These are phyloP conservation scores for Gouania willdenowi DNA, from an alignment of 2,797 vertebrate species.

Conservation along the genomic window DNA sequence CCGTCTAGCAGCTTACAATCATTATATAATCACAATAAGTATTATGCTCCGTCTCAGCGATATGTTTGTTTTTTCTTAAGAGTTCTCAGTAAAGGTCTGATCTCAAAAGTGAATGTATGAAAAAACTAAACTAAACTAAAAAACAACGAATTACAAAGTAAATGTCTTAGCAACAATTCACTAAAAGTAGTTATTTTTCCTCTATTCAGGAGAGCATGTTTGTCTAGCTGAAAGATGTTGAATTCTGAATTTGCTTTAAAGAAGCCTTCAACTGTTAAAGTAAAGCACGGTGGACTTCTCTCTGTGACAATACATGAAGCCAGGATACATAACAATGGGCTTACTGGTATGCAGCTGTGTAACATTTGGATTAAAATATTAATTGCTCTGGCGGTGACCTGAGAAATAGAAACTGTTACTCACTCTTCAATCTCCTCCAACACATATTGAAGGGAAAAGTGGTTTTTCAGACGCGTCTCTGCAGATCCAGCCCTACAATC, in stretches of 20 bases:
- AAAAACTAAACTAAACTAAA: too few species aligned
- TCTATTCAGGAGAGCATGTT: too few species aligned
- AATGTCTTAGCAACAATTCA: too few species aligned
- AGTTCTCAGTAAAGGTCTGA: too few species aligned
- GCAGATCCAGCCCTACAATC: slow-evolving; percentile 58
- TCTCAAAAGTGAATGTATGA: too few species aligned
- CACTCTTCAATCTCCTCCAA: not conserved
- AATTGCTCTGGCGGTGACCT: not conserved
- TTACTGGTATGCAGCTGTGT: slow-evolving; percentile 4
- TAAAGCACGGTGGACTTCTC: not conserved
- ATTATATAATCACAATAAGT: too few species aligned
- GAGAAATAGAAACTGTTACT: not conserved
- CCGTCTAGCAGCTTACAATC: too few species aligned
- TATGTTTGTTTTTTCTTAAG: too few species aligned
- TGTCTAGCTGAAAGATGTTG: too few species aligned
- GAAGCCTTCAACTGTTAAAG: not conserved
- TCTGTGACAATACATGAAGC: slow-evolving; percentile 1
- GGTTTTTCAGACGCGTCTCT: slow-evolving; percentile 33
- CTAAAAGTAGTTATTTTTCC: too few species aligned
- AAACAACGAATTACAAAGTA: too few species aligned
- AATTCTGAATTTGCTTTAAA: not conserved
- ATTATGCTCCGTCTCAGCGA: too few species aligned
- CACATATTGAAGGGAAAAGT: slow-evolving; percentile 7
- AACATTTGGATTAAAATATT: slow-evolving; percentile 15
- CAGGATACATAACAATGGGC: slow-evolving; percentile 1